A percentile compares a stretch with the other conserved stretches of the same genome.
Conservation (phyloP, 2,888 invertebrate species). For the Phasia obesa region DNA sequence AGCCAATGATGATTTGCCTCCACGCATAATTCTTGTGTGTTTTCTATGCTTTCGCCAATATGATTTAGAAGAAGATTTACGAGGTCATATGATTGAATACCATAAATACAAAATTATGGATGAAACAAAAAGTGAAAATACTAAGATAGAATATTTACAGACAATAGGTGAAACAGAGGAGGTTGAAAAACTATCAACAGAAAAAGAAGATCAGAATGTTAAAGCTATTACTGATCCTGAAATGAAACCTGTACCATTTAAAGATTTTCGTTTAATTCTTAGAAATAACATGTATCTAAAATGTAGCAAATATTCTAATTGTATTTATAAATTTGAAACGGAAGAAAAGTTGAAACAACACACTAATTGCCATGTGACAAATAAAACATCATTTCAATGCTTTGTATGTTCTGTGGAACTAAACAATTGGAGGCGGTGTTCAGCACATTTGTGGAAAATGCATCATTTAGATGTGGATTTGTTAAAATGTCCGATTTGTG, state of each 20-base stretch:
- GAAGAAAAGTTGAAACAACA: constrained; percentile 83
- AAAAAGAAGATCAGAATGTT: background rate
- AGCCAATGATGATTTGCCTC: constrained; percentile 33
- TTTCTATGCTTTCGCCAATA: constrained; percentile 71
- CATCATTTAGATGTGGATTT: constrained; percentile 86
- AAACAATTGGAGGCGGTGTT: constrained; percentile 86
- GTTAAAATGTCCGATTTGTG: constrained; percentile 85
- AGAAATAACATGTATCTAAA: constrained; percentile 67
- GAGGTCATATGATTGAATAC: constrained; percentile 80
- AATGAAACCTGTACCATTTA: constrained; percentile 79
- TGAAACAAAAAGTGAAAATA: background rate
- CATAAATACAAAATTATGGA: constrained; percentile 75
- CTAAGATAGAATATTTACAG: background rate
- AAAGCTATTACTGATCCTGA: constrained; percentile 27
- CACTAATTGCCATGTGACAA: constrained; percentile 83
- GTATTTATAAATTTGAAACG: constrained; percentile 84
- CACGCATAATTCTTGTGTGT: constrained; percentile 75
- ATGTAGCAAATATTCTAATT: constrained; percentile 74
- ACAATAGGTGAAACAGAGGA: background rate
- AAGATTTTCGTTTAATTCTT: constrained; percentile 78
- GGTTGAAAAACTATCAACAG: constrained; percentile 42
- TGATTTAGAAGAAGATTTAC: constrained; percentile 76
- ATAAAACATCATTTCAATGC: constrained; percentile 82
- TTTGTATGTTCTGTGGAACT: constrained; percentile 83
- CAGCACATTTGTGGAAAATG: constrained; percentile 87